A percentile compares a stretch with the other conserved stretches of the same genome.
These are phyloP conservation scores for Mechanitis messenoides DNA, from an alignment of 2,888 invertebrate species.

Conservation along the genomic window DNA sequence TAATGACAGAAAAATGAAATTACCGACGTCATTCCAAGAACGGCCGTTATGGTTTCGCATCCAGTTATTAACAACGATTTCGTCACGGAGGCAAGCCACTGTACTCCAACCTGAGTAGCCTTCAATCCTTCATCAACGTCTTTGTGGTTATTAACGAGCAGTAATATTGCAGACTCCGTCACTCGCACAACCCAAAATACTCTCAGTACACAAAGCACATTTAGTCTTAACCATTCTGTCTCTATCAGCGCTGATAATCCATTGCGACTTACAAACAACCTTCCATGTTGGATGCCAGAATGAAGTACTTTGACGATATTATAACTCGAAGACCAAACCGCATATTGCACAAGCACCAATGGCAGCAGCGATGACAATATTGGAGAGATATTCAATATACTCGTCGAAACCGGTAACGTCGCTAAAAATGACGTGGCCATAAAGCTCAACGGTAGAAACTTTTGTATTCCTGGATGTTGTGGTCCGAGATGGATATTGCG, in stretches of 20 bases:
- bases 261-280: constrained; percentile 85
- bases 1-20: constrained; percentile 93
- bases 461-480: constrained; percentile 77
- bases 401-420: constrained; percentile 79
- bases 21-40: constrained; percentile 94
- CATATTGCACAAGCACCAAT: constrained; percentile 83
- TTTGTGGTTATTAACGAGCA: constrained; percentile 71
- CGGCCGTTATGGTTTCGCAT: constrained; percentile 93
- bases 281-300: constrained; percentile 83
- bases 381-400: constrained; percentile 81
- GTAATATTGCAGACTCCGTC: constrained; percentile 78
- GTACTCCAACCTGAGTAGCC: constrained; percentile 71
- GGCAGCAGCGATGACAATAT: constrained; percentile 85
- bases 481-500: constrained; percentile 84
- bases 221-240: constrained; percentile 91
- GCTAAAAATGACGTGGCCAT: constrained; percentile 83
- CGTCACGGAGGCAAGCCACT: constrained; percentile 71
- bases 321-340: constrained; percentile 83
- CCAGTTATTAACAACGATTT: constrained; percentile 87
- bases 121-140: constrained; percentile 64
- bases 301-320: constrained; percentile 82
- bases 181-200: constrained; percentile 91
- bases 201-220: constrained; percentile 91
- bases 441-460: constrained; percentile 81
- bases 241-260: constrained; percentile 91